Evolutionary conservation across 2,113 vertebrate genomes (phyloP), one percentile per base, ranked within the genome.

Genomic region (Otis tarda): DNA sequence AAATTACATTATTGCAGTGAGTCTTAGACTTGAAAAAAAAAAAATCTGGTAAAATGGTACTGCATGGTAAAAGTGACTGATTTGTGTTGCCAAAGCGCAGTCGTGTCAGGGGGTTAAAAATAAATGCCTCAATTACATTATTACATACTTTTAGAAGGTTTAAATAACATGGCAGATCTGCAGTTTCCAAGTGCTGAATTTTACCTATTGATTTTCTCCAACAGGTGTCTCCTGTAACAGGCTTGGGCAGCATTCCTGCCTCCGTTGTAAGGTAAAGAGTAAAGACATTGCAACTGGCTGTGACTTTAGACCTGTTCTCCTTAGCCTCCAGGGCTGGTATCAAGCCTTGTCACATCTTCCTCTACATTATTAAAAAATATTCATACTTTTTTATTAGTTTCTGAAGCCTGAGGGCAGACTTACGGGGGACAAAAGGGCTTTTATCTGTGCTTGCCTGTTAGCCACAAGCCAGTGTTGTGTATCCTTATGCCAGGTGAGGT

Each of bases 201-300:
- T 87, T 24, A 57, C 16, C 5, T 59, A 3, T 22, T 81, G 63
- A 20, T 89, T 97, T 97, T 91, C n/a, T 96, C 68, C 86, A 78
- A 67, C 91, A 99, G 99, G 99, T 97, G 98, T 99, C 84, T 99
- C 99, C 64, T 99, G 99, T 92, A 99, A 99, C 94, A 98, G 99
- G 73, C 98, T 99, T 24, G 99, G 99, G 18, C 99, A 99, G 83
- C 99, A 99, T 91, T 99, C 99, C 2, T 99, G 99, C 96, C 98
- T 99, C 49, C 99, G 99, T 14, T 99, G 99, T 95, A 99, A 99
- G 99, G 99, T 99, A 97, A 98, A 50, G 35, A 79, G 12, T 28
- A 43, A 81, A 81, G 61, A 52, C 27, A 55, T 37, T 83, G 50
- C 57, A 63, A 67, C 27, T 50, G 64, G 50, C 19, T 90, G 12